phyloP scores from a whole-genome alignment of 2,113 vertebrate genomes.

The Hemiscyllium ocellatum region DNA sequence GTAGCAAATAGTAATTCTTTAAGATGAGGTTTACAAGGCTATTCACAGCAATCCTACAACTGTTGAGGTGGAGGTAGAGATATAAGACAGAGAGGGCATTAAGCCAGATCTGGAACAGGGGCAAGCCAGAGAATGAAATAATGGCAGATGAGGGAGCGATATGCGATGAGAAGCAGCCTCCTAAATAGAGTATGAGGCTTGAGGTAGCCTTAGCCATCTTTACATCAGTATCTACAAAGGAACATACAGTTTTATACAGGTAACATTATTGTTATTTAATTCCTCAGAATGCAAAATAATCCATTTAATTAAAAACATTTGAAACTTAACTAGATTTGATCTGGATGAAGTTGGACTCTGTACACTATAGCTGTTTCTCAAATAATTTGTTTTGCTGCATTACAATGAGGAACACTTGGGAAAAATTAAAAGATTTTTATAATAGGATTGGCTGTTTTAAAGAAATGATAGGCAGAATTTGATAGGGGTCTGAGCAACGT shows the following conservation, averaged over 20 bases:
- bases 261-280: background rate
- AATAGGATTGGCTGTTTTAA: background rate
- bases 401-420: background rate
- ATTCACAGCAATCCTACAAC: background rate
- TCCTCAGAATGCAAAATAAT: background rate
- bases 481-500: no score
- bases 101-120: background rate
- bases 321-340: background rate
- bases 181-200: background rate
- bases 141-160: background rate
- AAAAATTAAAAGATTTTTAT: background rate
- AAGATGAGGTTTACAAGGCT: background rate
- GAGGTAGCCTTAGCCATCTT: background rate
- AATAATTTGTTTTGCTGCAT: background rate
- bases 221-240: background rate
- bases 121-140: background rate
- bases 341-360: background rate
- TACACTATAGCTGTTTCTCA: background rate
- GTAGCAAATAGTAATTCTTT: no score
- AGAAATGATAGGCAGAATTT: no score
- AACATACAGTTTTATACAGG: background rate
- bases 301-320: background rate
- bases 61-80: background rate
- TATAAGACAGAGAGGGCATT: background rate
- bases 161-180: background rate